phyloP scores from a whole-genome alignment of 2,113 vertebrate species.

The Petrocephalus microphthalmus region DNA sequence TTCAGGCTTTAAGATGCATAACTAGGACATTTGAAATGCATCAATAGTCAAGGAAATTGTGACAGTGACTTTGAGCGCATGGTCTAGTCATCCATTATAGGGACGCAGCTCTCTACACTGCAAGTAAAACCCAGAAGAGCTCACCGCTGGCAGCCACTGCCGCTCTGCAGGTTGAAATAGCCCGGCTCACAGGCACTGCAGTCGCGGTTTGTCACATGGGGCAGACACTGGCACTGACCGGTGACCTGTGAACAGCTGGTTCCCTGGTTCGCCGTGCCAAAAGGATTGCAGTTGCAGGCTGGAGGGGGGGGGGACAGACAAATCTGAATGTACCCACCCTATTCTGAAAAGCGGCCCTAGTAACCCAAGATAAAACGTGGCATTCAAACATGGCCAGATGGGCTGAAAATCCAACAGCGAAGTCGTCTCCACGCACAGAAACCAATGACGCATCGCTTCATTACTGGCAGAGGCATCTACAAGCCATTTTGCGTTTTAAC shows the following conservation, averaged over 20 bases:
- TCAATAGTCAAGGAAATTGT: neutral
- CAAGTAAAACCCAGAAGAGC: neutral
- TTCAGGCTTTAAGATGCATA: neutral
- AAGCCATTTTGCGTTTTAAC: neutral
- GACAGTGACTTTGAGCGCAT: neutral
- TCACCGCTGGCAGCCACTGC: conserved; percentile 81
- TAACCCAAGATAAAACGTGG: too few relatives aligned
- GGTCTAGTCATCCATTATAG: neutral
- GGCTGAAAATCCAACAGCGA: neutral
- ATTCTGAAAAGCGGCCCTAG: neutral
- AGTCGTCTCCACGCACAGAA: neutral
- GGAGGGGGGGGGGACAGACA: neutral
- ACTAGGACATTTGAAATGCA: neutral
- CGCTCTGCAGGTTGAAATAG: conserved; percentile 84
- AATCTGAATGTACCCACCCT: neutral
- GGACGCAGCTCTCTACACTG: neutral
- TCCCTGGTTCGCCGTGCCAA: conserved; percentile 68
- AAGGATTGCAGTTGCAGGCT: conserved; percentile 81
- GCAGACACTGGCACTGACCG: conserved; percentile 81
- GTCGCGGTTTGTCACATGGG: conserved; percentile 75
- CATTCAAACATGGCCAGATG: neutral
- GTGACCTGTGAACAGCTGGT: conserved; percentile 75
- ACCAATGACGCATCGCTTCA: neutral
- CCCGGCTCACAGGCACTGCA: conserved; percentile 80
- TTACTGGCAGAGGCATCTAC: neutral